Base-by-base conservation (phyloP, 2,113 vertebrate species). In the Dunckerocampus dactyliophorus region DNA sequence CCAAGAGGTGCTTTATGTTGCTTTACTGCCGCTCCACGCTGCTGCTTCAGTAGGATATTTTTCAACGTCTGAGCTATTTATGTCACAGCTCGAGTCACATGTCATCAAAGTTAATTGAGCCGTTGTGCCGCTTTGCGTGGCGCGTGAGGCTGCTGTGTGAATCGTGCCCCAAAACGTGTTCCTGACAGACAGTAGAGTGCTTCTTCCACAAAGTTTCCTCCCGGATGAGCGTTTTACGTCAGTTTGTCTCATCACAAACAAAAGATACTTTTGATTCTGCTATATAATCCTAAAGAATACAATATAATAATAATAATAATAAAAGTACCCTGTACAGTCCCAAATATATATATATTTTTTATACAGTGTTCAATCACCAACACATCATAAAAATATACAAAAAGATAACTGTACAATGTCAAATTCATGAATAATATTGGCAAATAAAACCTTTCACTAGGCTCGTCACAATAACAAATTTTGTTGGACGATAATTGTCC, bases 41-140 rank as follows among this genome's bases (percentile, higher is more conserved):
- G 28, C 52, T 6, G 28, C 52, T 28, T 28, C 2, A 28, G 24
- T 28, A 16, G n/a, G 20, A 31, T 28, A 31, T 10, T 9, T 17
- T n/a, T 3, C 11, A 42, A 42, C 39, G 39, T 34, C 34, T 42
- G 19, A 5, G 54, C 24, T 60, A 39, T 42, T 60, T 45, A 28
- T 47, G 42, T 46, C 45, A n/a, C 2, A n/a, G n/a, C 37, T 42
- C 12, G 6, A 12, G 54, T 56, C 54, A 56, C 54, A 10, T 56
- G 19, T 39, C 20, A 42, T 21, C 34, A 56, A 42, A 56, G 54
- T 42, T 55, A 55, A 55, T 55, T 55, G 53, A 55, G 53, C 31
- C 31, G 31, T 55, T 39, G 34, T 19, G 37, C 54, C 34, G 34
- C 17, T 42, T 56, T 42, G 54, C 54, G 20, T 42, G 39, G 34